Base-by-base conservation (phyloP, 2,113 vertebrate genomes). In the Eurypyga helias region DNA sequence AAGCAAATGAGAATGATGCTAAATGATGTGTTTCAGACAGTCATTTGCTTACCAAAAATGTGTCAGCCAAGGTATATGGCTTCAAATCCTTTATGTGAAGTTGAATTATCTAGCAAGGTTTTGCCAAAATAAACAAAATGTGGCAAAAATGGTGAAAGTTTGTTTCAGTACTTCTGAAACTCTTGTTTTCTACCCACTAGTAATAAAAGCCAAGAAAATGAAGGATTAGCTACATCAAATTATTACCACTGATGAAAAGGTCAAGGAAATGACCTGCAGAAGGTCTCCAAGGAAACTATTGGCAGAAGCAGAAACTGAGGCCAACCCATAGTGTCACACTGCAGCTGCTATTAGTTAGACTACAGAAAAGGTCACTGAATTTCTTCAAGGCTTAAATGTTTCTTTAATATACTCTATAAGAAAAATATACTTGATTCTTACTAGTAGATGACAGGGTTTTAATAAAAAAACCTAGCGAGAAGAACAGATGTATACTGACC, bases 251-350 rank as follows among this genome's bases (percentile, higher is more conserved):
- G 46, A 48, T 64, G 33, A 81, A 82, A 78, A 93, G 73, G 21
- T 19, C 43, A 67, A 87, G 54, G 70, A 72, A 80, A 48, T 2
- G 9, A 87, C 36, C 67, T 91, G 38, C 41, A 87, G 51, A 89
- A 87, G 8, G 13, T 96, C 84, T 91, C 70, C 38, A 84, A 79
- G 89, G 94, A 97, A 94, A 95, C n/a, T 38, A 67, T 10, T 38
- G 34, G 19, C 52, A 69, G 57, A 92, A 79, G 28, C 41, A 83
- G 70, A 80, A 93, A 46, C 72, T 13, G 34, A 87, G 41, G 54
- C 48, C 55, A 61, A 46, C 9, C 18, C 0, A 0, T 17, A 62
- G 58, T 46, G 60, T 88, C n/a, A 79, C 41, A 83, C 13, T 89
- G 28, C 10, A 51, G 31, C 64, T 60, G 13, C 26, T 82, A 31